Conservation (phyloP, 2,797 vertebrate genomes). For the Tiaroga cobitis region DNA sequence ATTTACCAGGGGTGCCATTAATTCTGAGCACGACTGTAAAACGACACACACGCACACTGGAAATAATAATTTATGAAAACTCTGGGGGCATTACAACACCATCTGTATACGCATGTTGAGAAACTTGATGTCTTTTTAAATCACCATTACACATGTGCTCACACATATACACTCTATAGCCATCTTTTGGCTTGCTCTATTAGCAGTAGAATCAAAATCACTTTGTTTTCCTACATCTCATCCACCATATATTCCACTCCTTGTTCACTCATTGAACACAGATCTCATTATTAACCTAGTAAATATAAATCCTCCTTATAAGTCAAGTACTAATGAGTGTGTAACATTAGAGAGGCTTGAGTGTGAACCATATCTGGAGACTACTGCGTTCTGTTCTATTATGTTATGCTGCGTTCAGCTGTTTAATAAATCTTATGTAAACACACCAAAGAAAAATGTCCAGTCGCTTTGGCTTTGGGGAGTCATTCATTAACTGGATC, state of each 20-base stretch:
- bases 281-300: background rate
- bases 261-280: slow-evolving; percentile 3
- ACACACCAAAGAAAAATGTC: background rate
- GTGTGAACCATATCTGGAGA: background rate
- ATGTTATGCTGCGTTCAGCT: background rate
- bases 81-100: slow-evolving; percentile 20
- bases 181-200: background rate
- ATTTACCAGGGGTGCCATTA: too few relatives aligned
- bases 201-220: background rate
- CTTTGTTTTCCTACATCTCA: background rate
- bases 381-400: background rate
- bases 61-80: slow-evolving; percentile 7
- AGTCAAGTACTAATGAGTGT: background rate
- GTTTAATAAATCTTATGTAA: background rate
- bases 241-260: background rate
- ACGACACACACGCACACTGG: background rate
- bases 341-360: background rate
- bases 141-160: background rate
- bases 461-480: background rate
- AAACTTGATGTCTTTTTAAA: background rate
- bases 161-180: slow-evolving; percentile 13
- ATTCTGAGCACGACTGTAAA: background rate
- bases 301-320: background rate
- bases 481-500: background rate
- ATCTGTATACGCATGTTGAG: slow-evolving; percentile 56